Base-by-base conservation (phyloP, 2,888 invertebrate genomes). In the Pedicia rivosa region DNA sequence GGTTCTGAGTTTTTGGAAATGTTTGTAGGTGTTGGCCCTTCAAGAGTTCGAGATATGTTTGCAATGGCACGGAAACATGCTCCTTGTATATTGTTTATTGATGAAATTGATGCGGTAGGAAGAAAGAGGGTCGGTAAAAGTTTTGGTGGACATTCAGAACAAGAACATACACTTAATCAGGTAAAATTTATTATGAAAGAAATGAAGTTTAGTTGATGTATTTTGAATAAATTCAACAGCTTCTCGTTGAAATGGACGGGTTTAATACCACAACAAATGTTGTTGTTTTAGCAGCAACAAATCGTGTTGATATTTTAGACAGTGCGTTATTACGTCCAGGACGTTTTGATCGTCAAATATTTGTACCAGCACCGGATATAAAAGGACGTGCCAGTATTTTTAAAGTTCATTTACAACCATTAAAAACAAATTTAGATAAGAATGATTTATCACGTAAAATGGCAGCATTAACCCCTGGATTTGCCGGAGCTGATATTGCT, bases 211-310 rank as follows among this genome's bases (percentile, higher is more conserved):
- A n/a, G n/a, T n/a, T n/a, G n/a, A n/a, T n/a, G n/a, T n/a, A n/a
- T n/a, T n/a, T n/a, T n/a, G n/a, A n/a, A n/a, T n/a, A n/a, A n/a
- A n/a, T n/a, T n/a, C n/a, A n/a, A n/a, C n/a, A 98, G 57, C 71
- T 98, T 37, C 66, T 99, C n/a, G 97, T 98, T 1, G 98, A 98
- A 67, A 98, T 98, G 98, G 98, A 99, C 62, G 98, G 88, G 15
- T 98, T 98, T 54, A 94, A 95, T 54, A 94, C 95, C 1, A 92
- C 92, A 27, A 88, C 90, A 1, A 95, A 95, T 56, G 97, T 99
- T 12, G 95, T 99, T 10, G 94, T 99, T 2, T 62, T 99, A 47
- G 98, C 98, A 4, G 98, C 98, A n/a, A 99, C 98, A 3, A 99
- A 99, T 64, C 72, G 98, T 53, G 79, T 95, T 7, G 98, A 99